Evolutionary conservation across 1,140 invertebrate species (phyloP).

Genomic region (Hypothenemus hampei): DNA sequence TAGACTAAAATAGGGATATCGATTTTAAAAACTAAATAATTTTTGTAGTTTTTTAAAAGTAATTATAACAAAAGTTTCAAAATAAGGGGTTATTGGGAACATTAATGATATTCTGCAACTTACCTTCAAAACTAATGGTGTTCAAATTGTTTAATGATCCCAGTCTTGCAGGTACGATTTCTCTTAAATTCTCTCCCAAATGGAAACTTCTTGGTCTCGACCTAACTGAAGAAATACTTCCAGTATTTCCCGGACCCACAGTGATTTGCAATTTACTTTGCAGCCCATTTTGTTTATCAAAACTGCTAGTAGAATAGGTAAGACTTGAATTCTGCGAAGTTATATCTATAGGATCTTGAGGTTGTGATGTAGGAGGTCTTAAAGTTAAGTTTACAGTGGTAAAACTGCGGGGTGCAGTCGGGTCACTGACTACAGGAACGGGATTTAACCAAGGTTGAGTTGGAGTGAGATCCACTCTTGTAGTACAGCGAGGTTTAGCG

Average conservation of each 20-base stretch:
- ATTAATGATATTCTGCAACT: no score
- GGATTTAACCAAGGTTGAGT: slow-evolving; percentile 47
- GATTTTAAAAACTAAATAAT: no score
- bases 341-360: slow-evolving; percentile 62
- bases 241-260: slow-evolving; percentile 59
- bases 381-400: slow-evolving; percentile 65
- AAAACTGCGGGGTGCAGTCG: slow-evolving; percentile 50
- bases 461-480: slow-evolving; percentile 47
- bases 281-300: slow-evolving; percentile 56
- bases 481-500: slow-evolving; percentile 43
- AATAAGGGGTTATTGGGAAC: no score
- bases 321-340: slow-evolving; percentile 56
- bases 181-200: slow-evolving; percentile 20
- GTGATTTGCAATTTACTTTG: slow-evolving; percentile 65
- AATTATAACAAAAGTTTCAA: no score
- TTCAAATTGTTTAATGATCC: slow-evolving; percentile 39
- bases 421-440: slow-evolving; percentile 34
- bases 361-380: slow-evolving; percentile 55
- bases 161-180: slow-evolving; percentile 31
- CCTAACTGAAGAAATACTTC: slow-evolving; percentile 54
- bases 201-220: slow-evolving; percentile 48
- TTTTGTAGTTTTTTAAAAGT: no score
- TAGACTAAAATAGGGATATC: no score
- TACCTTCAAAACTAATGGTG: slow-evolving; percentile 31
- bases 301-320: slow-evolving; percentile 60